These are phyloP conservation scores for Python bivittatus DNA, from an alignment of 2,113 vertebrate genomes.

Conservation along the genomic window DNA sequence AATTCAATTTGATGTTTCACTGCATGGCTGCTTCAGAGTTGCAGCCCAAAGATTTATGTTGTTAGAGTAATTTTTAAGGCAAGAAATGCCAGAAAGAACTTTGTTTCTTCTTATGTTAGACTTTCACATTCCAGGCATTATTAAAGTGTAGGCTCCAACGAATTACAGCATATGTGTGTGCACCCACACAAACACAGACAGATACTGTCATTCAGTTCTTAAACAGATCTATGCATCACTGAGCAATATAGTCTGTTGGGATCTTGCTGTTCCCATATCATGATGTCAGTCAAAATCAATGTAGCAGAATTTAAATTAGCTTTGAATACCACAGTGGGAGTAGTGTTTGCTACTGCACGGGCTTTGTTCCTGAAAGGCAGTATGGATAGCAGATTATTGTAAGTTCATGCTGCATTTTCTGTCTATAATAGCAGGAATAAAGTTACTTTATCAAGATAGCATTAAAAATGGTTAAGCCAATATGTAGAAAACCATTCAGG, in stretches of 20 bases:
- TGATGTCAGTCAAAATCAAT: slow-evolving; percentile 48
- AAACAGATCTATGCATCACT: slow-evolving; percentile 25
- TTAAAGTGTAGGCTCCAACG: not conserved
- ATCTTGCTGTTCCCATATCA: slow-evolving; percentile 8
- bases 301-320: slow-evolving; percentile 38
- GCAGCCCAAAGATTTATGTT: not conserved
- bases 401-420: not conserved
- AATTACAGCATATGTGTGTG: not conserved
- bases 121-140: not conserved
- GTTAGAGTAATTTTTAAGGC: not conserved
- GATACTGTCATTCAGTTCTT: slow-evolving; percentile 35
- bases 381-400: not conserved
- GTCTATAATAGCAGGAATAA: slow-evolving; percentile 17
- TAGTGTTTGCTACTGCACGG: not conserved
- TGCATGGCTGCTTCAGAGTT: not conserved
- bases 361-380: not conserved
- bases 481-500: not conserved
- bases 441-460: not conserved
- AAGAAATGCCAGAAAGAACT: not conserved
- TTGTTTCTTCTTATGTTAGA: not conserved
- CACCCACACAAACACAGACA: not conserved
- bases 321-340: slow-evolving; percentile 10
- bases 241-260: not conserved
- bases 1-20: not conserved
- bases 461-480: not conserved